Conservation (phyloP, 1,140 invertebrate species). For the Idris sp. region DNA sequence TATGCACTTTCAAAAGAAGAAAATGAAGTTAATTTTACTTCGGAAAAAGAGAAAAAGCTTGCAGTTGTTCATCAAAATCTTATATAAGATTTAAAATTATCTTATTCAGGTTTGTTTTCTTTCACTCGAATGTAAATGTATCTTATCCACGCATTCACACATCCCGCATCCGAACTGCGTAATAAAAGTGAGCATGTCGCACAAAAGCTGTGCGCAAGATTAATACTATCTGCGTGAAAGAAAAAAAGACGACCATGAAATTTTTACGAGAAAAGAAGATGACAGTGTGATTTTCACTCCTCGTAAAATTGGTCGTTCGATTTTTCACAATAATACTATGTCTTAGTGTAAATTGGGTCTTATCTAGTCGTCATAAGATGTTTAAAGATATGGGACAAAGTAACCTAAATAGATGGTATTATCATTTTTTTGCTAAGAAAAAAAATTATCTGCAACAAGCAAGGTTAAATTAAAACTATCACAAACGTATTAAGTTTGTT, state of each 20-base stretch:
- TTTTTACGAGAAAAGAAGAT: slow-evolving; percentile 56
- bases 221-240: slow-evolving; percentile 32
- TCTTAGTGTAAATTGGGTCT: slow-evolving; percentile 49
- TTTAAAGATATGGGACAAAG: too few relatives aligned
- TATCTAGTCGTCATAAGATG: slow-evolving; percentile 15
- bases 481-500: too few relatives aligned
- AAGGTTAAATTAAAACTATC: too few relatives aligned
- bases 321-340: slow-evolving; percentile 55
- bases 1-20: too few relatives aligned
- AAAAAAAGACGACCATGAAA: slow-evolving; percentile 39
- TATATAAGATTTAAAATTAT: slow-evolving; percentile 16
- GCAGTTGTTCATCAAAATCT: slow-evolving; percentile 5
- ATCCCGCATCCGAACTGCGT: slow-evolving; percentile 10
- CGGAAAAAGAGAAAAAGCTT: too few relatives aligned
- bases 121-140: slow-evolving; percentile 18
- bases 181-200: slow-evolving; percentile 40
- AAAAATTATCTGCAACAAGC: too few relatives aligned
- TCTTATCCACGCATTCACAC: slow-evolving; percentile 22
- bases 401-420: too few relatives aligned
- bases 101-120: slow-evolving; percentile 25
- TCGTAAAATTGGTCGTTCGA: slow-evolving; percentile 56
- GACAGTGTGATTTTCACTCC: slow-evolving; percentile 54
- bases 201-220: slow-evolving; percentile 38
- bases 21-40: too few relatives aligned
- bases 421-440: too few relatives aligned